Evolutionary conservation across 2,113 vertebrate genomes (phyloP).

Genomic region (Plecotus auritus): DNA sequence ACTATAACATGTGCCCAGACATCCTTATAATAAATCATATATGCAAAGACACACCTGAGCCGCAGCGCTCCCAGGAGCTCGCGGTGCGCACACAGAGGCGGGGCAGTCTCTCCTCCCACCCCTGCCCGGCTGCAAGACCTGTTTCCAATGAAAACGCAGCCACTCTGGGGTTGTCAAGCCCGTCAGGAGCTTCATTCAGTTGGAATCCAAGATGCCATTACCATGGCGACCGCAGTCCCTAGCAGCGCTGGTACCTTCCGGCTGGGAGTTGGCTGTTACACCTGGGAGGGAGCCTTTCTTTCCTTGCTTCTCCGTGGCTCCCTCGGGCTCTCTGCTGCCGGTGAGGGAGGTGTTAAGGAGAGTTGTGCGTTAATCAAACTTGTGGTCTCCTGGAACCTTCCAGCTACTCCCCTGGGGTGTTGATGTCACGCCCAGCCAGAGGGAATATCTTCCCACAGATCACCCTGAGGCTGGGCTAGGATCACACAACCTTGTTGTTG

Average conservation of each 20-base stretch:
- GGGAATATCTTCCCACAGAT: not conserved
- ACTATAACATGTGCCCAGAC: not conserved
- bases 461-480: not conserved
- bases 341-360: slow-evolving; percentile 33
- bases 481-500: not conserved
- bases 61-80: not conserved
- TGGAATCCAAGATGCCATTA: slow-evolving; percentile 59
- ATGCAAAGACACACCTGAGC: not conserved
- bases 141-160: slow-evolving; percentile 6
- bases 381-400: slow-evolving; percentile 20
- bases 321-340: slow-evolving; percentile 32
- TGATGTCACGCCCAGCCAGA: slow-evolving; percentile 18
- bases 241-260: slow-evolving; percentile 39
- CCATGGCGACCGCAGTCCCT: slow-evolving; percentile 57
- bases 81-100: no score
- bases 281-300: slow-evolving; percentile 55
- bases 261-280: slow-evolving; percentile 35
- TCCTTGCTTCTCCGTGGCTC: slow-evolving; percentile 47
- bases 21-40: not conserved
- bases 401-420: slow-evolving; percentile 1
- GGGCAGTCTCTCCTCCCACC: not conserved
- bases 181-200: slow-evolving; percentile 39
- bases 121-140: not conserved
- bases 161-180: slow-evolving; percentile 44
- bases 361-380: slow-evolving; percentile 37